Evolutionary conservation across 2,113 vertebrate genomes (phyloP), one percentile per base, ranked within the genome.

Genomic region (Sitta europaea): DNA sequence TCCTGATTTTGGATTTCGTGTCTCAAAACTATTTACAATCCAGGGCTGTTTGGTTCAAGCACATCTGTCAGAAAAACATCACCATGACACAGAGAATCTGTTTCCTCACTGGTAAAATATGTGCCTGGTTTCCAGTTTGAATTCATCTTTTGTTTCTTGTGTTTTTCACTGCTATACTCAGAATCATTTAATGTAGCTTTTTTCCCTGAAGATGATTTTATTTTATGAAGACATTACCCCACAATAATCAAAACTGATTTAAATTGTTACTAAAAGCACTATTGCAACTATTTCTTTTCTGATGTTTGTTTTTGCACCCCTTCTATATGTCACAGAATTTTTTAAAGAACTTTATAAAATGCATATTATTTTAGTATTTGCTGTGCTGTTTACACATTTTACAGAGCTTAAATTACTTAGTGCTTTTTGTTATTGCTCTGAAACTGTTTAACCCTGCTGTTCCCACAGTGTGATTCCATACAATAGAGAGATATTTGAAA

Each of bases 1-100:
- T 54, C 51, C 72, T 54, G 67, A 70, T 92, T 70, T 80, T 57
- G 78, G 55, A 88, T 54, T 79, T 33, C 0, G 0, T 65, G 42
- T 68, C 74, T 68, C 79, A 55, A 29, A 94, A 28, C 71, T 80
- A 83, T 90, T 88, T 67, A 76, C 73, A 92, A 23, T 45, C 67
- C 76, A 66, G 68, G 68, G 35, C 18, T 92, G 68, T 81, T 91
- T 74, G 65, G 73, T 73, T 81, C 36, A 12, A 71, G 59, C 84
- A 81, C 95, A 95, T 97, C 96, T 94, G 92, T 87, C 93, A 97
- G 84, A 55, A 91, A 94, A 97, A 92, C 90, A 74, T 95, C 90
- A 81, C 47, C 76, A 78, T 73, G 92, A 91, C 76, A 66, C 92
- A 62, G 38, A 86, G 89, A 92, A 84, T 91, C 54, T 71, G 35